phyloP scores from a whole-genome alignment of 2,888 invertebrate genomes.

The Temnothorax unifasciatus region DNA sequence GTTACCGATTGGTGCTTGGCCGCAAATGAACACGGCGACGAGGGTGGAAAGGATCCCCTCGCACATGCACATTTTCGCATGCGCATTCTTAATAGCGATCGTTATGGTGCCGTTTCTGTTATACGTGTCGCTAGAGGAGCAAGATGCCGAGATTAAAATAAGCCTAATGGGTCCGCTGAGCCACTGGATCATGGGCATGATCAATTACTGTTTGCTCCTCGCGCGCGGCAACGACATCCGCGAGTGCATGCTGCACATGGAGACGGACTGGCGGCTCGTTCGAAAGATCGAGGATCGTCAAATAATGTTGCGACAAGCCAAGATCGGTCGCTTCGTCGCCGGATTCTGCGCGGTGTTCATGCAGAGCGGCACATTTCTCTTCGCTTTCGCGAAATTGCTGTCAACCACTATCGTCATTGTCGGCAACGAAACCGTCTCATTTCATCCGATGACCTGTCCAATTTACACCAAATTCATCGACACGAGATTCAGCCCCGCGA shows the following conservation, averaged over 20 bases:
- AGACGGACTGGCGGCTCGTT: constrained; percentile 65
- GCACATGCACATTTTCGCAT: no score
- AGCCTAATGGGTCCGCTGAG: no score
- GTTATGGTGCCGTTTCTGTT: no score
- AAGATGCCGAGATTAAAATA: no score
- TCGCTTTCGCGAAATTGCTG: constrained; percentile 63
- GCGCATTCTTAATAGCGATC: no score
- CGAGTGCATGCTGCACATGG: constrained; percentile 66
- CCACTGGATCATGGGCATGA: no score
- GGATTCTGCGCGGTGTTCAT: constrained; percentile 65
- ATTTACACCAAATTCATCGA: constrained; percentile 68
- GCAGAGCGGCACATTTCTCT: constrained; percentile 70
- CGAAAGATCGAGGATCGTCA: constrained; percentile 54
- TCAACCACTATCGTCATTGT: constrained; percentile 53
- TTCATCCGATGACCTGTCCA: constrained; percentile 63
- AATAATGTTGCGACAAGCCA: constrained; percentile 65
- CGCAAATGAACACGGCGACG: no score
- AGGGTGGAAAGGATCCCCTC: no score
- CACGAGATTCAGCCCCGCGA: constrained; percentile 57
- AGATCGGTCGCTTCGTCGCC: constrained; percentile 57
- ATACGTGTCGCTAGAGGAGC: no score
- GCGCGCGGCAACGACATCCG: no score
- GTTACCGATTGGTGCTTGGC: no score
- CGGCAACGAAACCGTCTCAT: constrained; percentile 59
- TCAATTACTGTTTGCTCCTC: no score